Conservation (phyloP, 2,888 invertebrate species). For the Drosophila kambysellisi region DNA sequence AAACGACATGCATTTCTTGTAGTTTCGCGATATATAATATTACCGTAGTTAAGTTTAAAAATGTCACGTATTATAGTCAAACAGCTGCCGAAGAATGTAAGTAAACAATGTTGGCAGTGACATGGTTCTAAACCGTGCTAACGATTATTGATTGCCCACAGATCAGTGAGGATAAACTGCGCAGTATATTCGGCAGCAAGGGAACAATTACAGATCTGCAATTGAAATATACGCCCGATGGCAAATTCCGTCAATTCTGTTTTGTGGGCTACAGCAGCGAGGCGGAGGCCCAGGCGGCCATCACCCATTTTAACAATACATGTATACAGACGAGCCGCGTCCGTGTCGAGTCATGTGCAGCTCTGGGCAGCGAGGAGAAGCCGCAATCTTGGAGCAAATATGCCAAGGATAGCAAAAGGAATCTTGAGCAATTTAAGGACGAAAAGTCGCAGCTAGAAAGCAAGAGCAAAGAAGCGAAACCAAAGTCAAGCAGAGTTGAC, state of each 20-base stretch:
- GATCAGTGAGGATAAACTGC: constrained; percentile 92
- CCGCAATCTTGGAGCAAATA: constrained; percentile 98
- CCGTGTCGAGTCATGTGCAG: constrained; percentile 90
- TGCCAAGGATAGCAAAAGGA: constrained; percentile 90
- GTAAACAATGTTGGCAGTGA: constrained; percentile 65
- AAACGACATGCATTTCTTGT: constrained; percentile 65
- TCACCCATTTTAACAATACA: constrained; percentile 92
- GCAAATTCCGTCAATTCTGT: constrained; percentile 96
- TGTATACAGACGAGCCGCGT: constrained; percentile 94
- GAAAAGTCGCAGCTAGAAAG: constrained; percentile 84
- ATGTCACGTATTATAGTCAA: constrained; percentile 94
- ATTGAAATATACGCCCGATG: constrained; percentile 95
- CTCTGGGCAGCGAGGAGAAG: constrained; percentile 90
- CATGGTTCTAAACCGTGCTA: not conserved
- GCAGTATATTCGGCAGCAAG: constrained; percentile 90
- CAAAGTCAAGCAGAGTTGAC: constrained; percentile 86
- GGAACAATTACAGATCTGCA: constrained; percentile 97
- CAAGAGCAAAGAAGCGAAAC: constrained; percentile 73
- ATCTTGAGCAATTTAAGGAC: constrained; percentile 50
- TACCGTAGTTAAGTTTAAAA: constrained; percentile 10
- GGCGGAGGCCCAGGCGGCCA: constrained; percentile 91
- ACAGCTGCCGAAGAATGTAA: constrained; percentile 94
- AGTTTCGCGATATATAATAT: constrained; percentile 2
- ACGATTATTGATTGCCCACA: constrained; percentile 82
- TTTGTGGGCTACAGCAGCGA: constrained; percentile 96